Conservation (phyloP, 2,797 vertebrate species). For the Urophycis tenuis region DNA sequence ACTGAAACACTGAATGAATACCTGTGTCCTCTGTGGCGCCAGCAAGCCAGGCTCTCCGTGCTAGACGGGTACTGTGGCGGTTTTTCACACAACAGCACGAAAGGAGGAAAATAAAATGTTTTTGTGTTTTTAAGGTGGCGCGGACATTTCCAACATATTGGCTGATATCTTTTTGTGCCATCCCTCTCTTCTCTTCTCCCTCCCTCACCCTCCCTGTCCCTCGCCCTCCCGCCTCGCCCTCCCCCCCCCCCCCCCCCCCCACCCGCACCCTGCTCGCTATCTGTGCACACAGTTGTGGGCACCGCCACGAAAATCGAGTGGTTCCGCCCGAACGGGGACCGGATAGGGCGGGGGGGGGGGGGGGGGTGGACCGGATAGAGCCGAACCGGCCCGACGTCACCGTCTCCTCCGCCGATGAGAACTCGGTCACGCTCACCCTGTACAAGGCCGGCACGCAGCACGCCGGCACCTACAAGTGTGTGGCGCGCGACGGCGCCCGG, state of each 20-base stretch:
- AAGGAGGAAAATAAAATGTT: not conserved
- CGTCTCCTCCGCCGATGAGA: conserved; percentile 84
- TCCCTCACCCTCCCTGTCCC: not conserved
- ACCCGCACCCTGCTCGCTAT: conserved; percentile 25
- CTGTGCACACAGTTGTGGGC: conserved; percentile 74
- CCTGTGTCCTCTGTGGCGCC: not conserved
- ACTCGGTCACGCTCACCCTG: conserved; percentile 89
- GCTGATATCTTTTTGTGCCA: not conserved
- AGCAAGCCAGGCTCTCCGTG: not conserved
- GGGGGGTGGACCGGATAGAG: conserved; percentile 82
- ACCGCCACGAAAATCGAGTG: conserved; percentile 89
- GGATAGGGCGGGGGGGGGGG: too few species aligned
- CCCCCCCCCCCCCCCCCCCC: conserved; percentile 16
- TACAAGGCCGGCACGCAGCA: conserved; percentile 87
- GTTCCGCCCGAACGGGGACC: conserved; percentile 88
- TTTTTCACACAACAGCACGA: not conserved
- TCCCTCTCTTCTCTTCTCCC: not conserved
- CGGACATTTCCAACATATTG: not conserved
- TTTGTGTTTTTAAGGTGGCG: not conserved
- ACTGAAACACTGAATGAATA: conserved; percentile 6
- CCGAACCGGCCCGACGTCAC: conserved; percentile 86
- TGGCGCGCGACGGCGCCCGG: conserved; percentile 78
- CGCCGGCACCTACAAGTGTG: conserved; percentile 91
- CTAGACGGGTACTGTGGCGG: not conserved
- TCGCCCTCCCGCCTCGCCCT: too few species aligned